Base-by-base conservation (phyloP, 2,113 vertebrate genomes). In the Lycocorax pyrrhopterus region DNA sequence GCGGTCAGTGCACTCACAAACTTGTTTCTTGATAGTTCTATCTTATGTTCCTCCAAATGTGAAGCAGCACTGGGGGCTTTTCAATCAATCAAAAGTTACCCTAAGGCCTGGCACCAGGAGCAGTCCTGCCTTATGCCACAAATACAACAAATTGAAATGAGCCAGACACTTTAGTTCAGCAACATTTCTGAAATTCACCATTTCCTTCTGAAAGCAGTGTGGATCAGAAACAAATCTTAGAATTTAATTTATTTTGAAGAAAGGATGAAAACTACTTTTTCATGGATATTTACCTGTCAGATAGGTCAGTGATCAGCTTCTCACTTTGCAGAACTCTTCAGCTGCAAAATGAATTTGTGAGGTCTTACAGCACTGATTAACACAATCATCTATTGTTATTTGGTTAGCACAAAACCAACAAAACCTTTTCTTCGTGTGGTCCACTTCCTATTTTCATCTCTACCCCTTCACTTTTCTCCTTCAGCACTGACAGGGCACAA, bases 81-180 rank as follows among this genome's bases (percentile, higher is more conserved):
- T 43, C 19, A 53, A 1, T n/a, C 1, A 0, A 18, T 68, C 7
- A 12, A 23, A 79, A 64, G 4, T 71, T 37, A 23, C 21, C 17
- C 35, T 43, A 4, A n/a, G 14, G 62, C n/a, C 75, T 73, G 71
- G 53, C 58, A 44, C 13, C 47, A 59, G 19, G 25, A 69, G 27
- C 47, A 22, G 47, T 39, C 66, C 74, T 87, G 51, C 63, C 87
- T 77, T 44, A 2, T 68, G 49, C n/a, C 64, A 26, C 30, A 35
- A 49, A 66, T 20, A 3, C 4, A 60, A 53, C 27, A 35, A n/a
- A 30, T 7, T 49, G 13, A 60, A 78, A 82, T 49, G 43, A 64
- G 35, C 16, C 81, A 84, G 39, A 16, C 9, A 5, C 16, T 63
- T 52, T 0, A 39, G 25, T 37, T 73, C 13, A 73, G 43, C 47